Conservation (phyloP, 2,888 invertebrate genomes). For the Melitaea athalia region DNA sequence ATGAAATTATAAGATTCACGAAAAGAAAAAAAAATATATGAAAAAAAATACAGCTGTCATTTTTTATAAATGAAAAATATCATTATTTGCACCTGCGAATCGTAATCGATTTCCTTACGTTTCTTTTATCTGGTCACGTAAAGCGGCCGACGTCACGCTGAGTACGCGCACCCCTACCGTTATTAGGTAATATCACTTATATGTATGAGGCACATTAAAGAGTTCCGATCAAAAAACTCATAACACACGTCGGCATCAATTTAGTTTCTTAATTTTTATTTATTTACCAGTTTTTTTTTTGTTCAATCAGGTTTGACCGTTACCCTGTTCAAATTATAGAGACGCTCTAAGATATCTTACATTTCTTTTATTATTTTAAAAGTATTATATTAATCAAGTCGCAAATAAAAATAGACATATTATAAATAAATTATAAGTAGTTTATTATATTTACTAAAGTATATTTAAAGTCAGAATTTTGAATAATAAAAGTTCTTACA, state of each 20-base stretch:
- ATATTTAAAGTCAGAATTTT: background rate
- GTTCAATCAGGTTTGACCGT: background rate
- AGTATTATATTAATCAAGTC: background rate
- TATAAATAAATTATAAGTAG: too few species aligned
- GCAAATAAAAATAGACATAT: background rate
- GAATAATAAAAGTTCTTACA: background rate
- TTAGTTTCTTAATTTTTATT: slow-evolving; percentile 7
- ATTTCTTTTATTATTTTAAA: background rate
- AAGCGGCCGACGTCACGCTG: slow-evolving; percentile 63
- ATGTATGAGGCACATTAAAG: slow-evolving; percentile 4
- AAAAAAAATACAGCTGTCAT: slow-evolving; percentile 53
- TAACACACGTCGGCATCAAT: slow-evolving; percentile 6
- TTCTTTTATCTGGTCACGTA: slow-evolving; percentile 49
- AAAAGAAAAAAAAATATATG: slow-evolving; percentile 13
- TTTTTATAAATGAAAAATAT: slow-evolving; percentile 50
- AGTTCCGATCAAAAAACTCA: slow-evolving; percentile 5
- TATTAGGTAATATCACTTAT: slow-evolving; percentile 19
- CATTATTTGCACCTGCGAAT: slow-evolving; percentile 76
- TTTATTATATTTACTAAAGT: too few species aligned
- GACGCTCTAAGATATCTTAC: background rate
- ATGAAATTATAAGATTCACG: slow-evolving; percentile 49
- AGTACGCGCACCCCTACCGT: slow-evolving; percentile 62
- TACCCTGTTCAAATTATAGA: background rate
- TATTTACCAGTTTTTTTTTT: background rate
- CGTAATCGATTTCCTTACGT: slow-evolving; percentile 64